Evolutionary conservation across 2,888 invertebrate species (phyloP).

Genomic region (Hydrotaea diabolus): DNA sequence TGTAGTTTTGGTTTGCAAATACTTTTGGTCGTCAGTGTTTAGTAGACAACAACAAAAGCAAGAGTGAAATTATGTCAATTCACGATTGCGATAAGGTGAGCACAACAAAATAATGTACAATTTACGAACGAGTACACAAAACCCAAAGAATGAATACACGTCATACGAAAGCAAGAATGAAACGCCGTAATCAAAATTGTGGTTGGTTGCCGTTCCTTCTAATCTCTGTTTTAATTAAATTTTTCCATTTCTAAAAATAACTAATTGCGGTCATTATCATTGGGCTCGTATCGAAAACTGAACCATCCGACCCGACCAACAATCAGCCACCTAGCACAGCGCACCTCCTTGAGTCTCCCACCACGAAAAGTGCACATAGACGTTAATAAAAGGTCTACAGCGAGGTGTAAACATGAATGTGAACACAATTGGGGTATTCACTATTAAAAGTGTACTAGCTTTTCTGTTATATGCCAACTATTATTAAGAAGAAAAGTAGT

Average conservation of each 20-base stretch:
- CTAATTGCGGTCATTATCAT: slow-evolving; percentile 59
- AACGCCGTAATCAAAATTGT: slow-evolving; percentile 26
- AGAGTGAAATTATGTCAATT: slow-evolving; percentile 41
- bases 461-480: no score
- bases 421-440: no score
- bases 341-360: neutral
- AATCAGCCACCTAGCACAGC: neutral
- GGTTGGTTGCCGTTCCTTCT: slow-evolving; percentile 23
- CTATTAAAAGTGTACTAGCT: no score
- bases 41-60: neutral
- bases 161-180: neutral
- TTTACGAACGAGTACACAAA: neutral
- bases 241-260: slow-evolving; percentile 59
- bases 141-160: neutral
- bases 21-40: neutral
- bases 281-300: slow-evolving; percentile 29
- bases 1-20: neutral
- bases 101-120: neutral
- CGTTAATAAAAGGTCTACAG: neutral
- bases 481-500: no score
- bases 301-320: slow-evolving; percentile 20
- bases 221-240: slow-evolving; percentile 52
- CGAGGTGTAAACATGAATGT: neutral
- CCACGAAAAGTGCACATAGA: neutral
- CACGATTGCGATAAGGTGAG: slow-evolving; percentile 34